Base-by-base conservation (phyloP, 2,888 invertebrate genomes). In the Athrips mouffetella region DNA sequence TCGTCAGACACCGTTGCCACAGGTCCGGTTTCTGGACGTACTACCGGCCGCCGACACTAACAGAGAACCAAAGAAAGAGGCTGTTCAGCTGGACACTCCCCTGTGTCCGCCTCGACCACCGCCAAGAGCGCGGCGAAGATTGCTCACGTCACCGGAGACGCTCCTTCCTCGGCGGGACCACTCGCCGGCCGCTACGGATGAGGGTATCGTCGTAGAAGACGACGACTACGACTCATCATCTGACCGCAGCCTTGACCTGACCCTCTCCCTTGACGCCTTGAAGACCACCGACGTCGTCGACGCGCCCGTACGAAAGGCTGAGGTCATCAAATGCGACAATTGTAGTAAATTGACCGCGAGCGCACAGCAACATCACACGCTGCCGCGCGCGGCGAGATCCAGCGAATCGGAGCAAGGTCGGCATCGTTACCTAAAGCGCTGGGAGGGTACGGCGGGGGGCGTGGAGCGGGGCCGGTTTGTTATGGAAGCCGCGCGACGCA, bases 11-110 rank as follows among this genome's bases (percentile, higher is more conserved):
- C 94, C 94, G 15, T 79, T 94, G 55, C 92, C 93, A 42, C 91
- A 92, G 55, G 90, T 94, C 50, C 92, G 93, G 68, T 93, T 93
- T 70, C 76, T 94, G 65, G 93, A 93, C 72, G 93, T 94, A 56
- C 70, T 92, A 49, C 90, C 91, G 54, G 90, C 92, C 42, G 90
- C 91, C 46, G 90, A 91, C 40, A 83, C 86, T 45, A 76, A 76
- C 27, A 76, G 72, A 57, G 72, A 76, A 73, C 74, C 77, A 76
- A 89, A 67, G 78, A 89, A 64, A 72, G 81, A 61, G 56, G 69
- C 51, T 67, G 74, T 52, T 63, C 81, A 59, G 60, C 80, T 64
- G 63, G 86, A 69, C 55, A 80, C 80, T 16, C 76, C 79, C 25
- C 59, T 67, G 5, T 79, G 82, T 55, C 78, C 84, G 37, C 87